Percentiles rank a stretch among this genome's conserved stretches.
phyloP scores from a whole-genome alignment of 2,113 vertebrate species.

The Alligator mississippiensis region DNA sequence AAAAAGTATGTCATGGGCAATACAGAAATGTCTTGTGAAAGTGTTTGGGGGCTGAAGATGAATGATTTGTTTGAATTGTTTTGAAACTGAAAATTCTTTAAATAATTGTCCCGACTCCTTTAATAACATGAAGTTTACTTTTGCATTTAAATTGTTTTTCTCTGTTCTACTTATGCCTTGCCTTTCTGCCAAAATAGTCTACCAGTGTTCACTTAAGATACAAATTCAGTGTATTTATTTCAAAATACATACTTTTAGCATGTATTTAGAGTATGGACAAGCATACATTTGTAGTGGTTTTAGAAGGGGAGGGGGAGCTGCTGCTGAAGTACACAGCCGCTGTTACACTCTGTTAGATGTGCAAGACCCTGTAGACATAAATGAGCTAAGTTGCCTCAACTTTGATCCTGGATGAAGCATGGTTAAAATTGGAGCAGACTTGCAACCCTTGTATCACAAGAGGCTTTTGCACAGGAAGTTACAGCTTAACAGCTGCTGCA shows the following conservation, averaged over 20 bases:
- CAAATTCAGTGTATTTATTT: not conserved
- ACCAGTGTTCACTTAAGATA: not conserved
- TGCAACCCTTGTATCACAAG: too few relatives aligned
- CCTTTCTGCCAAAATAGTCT: not conserved
- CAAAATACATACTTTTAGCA: not conserved
- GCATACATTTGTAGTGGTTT: too few relatives aligned
- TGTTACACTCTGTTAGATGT: too few relatives aligned
- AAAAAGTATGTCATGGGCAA: not conserved
- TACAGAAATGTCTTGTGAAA: slow-evolving; percentile 25
- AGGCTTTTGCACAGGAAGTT: too few relatives aligned
- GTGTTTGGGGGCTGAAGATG: not conserved
- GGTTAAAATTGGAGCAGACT: too few relatives aligned
- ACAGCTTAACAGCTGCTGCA: too few relatives aligned
- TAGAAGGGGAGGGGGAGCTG: too few relatives aligned
- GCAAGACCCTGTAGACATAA: too few relatives aligned
- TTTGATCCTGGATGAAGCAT: too few relatives aligned
- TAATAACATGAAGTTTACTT: not conserved
- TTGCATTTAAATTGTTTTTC: not conserved
- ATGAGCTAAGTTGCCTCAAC: too few relatives aligned
- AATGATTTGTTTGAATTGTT: slow-evolving; percentile 7
- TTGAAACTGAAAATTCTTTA: slow-evolving; percentile 31
- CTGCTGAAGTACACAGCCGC: too few relatives aligned
- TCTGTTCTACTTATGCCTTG: not conserved
- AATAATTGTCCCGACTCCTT: slow-evolving; percentile 9
- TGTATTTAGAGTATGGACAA: not conserved